Base-by-base conservation (phyloP, 2,797 vertebrate species). In the Hirundo rustica region DNA sequence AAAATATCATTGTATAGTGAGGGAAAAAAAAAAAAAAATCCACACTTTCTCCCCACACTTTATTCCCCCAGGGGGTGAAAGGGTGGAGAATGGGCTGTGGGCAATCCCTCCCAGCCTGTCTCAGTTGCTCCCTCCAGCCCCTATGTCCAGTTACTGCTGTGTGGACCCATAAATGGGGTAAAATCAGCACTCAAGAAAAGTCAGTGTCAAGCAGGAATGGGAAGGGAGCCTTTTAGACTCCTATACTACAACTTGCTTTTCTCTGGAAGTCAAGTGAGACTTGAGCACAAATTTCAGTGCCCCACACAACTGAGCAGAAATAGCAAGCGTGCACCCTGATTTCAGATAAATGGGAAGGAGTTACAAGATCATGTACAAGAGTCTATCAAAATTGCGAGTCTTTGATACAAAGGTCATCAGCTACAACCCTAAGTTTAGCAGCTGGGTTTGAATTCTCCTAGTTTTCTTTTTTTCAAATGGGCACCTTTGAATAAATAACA, bases 101-200 rank as follows among this genome's bases (percentile, higher is more conserved):
- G 27, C 29, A 47, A 21, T 27, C 25, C 21, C 14, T 83, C 25
- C 32, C 45, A 77, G 20, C 23, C 50, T 32, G 32, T 83, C 72
- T 58, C 38, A 40, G 20, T 23, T 38, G 30, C 21, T 65, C 10
- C 29, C 25, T 89, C 30, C 19, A 40, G 8, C 7, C 22, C 40
- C 26, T 13, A 0, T 9, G 11, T 47, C 40, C 40, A 54, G 47
- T 13, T 45, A 3, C 45, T 29, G 15, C 9, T 13, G 5, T 0
- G 0, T 6, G 16, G 54, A 8, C 29, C 30, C 7, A 36, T 34
- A 44, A 54, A n/a, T 2, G 22, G 4, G 1, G 5, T 25, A 9
- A 40, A 78, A 32, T 7, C 13, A 70, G 3, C 36, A 17, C 32
- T 71, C 50, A 42, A 15, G 36, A 61, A 54, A 74, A 42, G 13